These are phyloP conservation scores for Amitus sp. DNA, from an alignment of 2,888 invertebrate species.

Conservation along the genomic window DNA sequence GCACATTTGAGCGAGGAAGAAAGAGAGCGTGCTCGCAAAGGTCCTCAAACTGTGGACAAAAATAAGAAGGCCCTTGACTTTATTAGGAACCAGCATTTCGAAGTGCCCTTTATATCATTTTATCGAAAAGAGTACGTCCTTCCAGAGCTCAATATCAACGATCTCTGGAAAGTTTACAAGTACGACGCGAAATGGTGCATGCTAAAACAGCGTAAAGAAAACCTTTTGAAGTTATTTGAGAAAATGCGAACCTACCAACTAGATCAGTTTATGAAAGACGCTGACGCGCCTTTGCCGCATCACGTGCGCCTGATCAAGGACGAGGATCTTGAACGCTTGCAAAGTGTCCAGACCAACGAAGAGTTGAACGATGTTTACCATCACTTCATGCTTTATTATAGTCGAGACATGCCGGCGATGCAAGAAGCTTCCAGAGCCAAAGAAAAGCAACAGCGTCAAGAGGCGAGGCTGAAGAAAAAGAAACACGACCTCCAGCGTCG, in stretches of 20 bases:
- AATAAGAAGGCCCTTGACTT: constrained; percentile 95
- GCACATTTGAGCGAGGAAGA: constrained; percentile 68
- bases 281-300: constrained; percentile 86
- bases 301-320: constrained; percentile 84
- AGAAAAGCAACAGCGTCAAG: constrained; percentile 72
- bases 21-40: constrained; percentile 74
- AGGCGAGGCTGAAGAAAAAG: constrained; percentile 66
- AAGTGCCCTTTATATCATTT: constrained; percentile 98
- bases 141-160: constrained; percentile 92
- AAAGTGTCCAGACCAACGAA: constrained; percentile 84
- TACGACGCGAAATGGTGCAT: constrained; percentile 97
- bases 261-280: constrained; percentile 79
- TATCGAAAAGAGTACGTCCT: constrained; percentile 98
- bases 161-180: constrained; percentile 98
- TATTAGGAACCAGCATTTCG: constrained; percentile 93
- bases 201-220: constrained; percentile 84
- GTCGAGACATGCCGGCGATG: constrained; percentile 84
- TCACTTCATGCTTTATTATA: constrained; percentile 93
- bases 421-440: constrained; percentile 77
- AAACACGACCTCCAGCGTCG: constrained; percentile 59
- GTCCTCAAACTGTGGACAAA: constrained; percentile 81
- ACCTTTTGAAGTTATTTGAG: constrained; percentile 82
- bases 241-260: constrained; percentile 93
- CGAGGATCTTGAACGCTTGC: constrained; percentile 83
- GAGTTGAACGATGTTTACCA: constrained; percentile 92